A percentile compares a stretch with the other conserved stretches of the same genome.
Evolutionary conservation across 2,888 invertebrate species (phyloP).

Genomic region (Nephrotoma appendiculata): DNA sequence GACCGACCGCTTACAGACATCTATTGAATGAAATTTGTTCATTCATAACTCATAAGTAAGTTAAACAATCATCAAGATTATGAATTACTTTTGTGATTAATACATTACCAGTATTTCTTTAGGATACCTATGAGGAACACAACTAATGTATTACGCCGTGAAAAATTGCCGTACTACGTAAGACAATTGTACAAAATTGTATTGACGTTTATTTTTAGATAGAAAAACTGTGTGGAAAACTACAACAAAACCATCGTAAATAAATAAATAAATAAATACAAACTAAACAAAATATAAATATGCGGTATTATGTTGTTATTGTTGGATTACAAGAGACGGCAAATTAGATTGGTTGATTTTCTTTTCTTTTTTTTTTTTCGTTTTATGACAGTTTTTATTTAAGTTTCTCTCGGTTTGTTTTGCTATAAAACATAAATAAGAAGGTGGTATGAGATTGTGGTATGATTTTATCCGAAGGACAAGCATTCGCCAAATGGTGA

Average conservation of each 20-base stretch:
- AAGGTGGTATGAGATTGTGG: neutral
- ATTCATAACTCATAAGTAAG: neutral
- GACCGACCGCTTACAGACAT: neutral
- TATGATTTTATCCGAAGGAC: neutral
- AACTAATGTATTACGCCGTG: neutral
- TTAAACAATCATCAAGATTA: neutral
- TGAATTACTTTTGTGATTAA: neutral
- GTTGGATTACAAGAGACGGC: neutral
- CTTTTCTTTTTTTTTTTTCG: neutral
- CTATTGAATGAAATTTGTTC: neutral
- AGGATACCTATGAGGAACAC: neutral
- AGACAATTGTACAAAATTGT: neutral
- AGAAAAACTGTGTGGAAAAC: neutral
- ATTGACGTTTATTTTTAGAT: neutral
- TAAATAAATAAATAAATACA: neutral
- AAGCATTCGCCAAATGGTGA: neutral
- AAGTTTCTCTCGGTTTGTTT: neutral
- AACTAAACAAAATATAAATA: neutral
- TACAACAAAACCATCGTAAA: neutral
- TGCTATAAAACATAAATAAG: neutral
- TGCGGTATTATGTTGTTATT: neutral
- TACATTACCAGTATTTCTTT: neutral
- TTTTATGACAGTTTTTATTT: neutral
- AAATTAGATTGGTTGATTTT: neutral
- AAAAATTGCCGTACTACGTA: neutral